Evolutionary conservation across 1,140 invertebrate species (phyloP).

Genomic region (Lucilia sericata): DNA sequence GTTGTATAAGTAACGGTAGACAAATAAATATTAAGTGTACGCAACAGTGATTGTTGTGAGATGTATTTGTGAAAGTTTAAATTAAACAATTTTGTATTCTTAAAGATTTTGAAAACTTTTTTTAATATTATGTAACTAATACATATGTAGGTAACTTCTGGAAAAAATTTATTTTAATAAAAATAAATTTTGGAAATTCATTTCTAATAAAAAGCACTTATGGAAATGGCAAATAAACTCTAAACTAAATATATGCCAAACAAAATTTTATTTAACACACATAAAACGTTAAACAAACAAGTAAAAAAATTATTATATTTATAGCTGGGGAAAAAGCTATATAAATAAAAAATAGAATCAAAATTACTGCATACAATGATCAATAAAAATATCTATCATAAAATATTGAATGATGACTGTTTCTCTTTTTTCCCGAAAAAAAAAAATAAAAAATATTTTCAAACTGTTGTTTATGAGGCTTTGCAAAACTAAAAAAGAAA

Average conservation of each 20-base stretch:
- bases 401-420: not conserved
- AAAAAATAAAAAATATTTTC: not conserved
- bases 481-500: not conserved
- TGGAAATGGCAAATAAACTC: no score
- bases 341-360: not conserved
- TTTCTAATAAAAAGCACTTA: no score
- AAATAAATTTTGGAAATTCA: no score
- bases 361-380: constrained; percentile 20
- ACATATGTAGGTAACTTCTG: no score
- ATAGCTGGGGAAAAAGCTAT: not conserved
- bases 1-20: no score
- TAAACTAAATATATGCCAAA: not conserved
- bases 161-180: no score
- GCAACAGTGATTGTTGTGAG: no score
- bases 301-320: not conserved
- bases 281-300: not conserved
- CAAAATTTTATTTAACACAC: not conserved
- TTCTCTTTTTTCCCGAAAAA: not conserved
- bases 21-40: no score
- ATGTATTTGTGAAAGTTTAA: no score
- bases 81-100: no score
- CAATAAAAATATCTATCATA: constrained; percentile 14
- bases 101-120: no score
- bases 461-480: not conserved
- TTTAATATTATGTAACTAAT: no score